These are phyloP conservation scores for Pipistrellus nathusii DNA, from an alignment of 2,797 vertebrate species.

Conservation along the genomic window DNA sequence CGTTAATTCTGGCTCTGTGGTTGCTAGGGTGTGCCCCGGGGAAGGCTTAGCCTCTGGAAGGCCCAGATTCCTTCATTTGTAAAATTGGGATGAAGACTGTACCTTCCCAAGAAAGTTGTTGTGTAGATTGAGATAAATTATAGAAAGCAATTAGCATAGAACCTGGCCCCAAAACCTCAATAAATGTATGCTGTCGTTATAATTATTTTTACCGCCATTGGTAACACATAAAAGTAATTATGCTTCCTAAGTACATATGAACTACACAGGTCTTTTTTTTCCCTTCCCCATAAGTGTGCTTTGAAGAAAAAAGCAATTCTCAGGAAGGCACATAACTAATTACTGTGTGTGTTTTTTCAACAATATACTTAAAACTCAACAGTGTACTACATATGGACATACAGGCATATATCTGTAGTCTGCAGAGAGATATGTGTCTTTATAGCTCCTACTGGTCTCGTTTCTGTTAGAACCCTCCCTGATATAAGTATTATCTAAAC, in stretches of 20 bases:
- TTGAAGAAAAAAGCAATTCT: slow-evolving; percentile 55
- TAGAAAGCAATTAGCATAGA: slow-evolving; percentile 61
- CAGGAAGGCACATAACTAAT: background rate
- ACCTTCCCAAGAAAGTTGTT: slow-evolving; percentile 44
- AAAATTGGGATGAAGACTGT: slow-evolving; percentile 56
- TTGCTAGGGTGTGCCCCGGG: background rate
- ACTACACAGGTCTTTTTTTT: background rate
- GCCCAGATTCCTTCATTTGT: slow-evolving; percentile 29
- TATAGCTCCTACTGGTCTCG: background rate
- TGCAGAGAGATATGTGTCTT: background rate
- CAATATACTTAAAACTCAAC: background rate
- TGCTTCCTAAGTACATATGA: slow-evolving; percentile 11
- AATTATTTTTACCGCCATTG: slow-evolving; percentile 46
- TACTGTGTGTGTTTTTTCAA: background rate
- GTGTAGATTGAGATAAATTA: slow-evolving; percentile 46
- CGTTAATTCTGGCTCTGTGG: background rate
- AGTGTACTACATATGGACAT: background rate
- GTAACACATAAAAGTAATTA: slow-evolving; percentile 54
- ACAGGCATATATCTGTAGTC: no score
- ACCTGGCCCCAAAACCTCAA: slow-evolving; percentile 55
- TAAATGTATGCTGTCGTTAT: slow-evolving; percentile 36
- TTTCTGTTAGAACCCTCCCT: background rate
- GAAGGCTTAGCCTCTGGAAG: background rate
- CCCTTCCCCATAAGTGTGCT: background rate
- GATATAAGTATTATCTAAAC: background rate